Conservation (phyloP, 2,113 vertebrate genomes). For the Hepsetus odoe region DNA sequence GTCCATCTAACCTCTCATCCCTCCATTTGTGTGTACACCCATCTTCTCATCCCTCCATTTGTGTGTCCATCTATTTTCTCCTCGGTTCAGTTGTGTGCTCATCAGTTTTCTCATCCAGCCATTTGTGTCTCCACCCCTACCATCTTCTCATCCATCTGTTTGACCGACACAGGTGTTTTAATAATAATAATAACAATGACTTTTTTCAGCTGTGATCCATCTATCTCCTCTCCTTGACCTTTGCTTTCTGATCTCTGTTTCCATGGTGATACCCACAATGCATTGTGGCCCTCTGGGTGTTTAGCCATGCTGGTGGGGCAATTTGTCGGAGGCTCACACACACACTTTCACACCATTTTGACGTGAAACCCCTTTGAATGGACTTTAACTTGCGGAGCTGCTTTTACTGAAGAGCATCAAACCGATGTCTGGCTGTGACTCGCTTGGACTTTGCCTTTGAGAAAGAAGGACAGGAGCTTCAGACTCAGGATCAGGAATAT, state of each 20-base stretch:
- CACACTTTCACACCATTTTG: background rate
- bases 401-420: background rate
- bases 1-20: no score
- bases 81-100: no score
- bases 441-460: no score
- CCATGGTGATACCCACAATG: conserved; percentile 66
- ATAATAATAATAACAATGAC: background rate
- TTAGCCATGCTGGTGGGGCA: conserved; percentile 9
- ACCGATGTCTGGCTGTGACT: background rate
- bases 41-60: no score
- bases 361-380: background rate
- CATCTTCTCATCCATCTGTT: background rate
- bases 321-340: background rate
- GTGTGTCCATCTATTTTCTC: no score
- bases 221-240: conserved; percentile 60
- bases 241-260: conserved; percentile 67
- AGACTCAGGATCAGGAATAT: no score
- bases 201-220: conserved; percentile 39
- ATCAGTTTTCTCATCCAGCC: no score
- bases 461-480: no score
- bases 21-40: no score
- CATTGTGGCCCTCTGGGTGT: background rate
- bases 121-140: background rate
- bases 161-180: background rate
- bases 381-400: background rate